Base-by-base conservation (phyloP, 2,888 invertebrate species). In the Lasioglossum marginatum region DNA sequence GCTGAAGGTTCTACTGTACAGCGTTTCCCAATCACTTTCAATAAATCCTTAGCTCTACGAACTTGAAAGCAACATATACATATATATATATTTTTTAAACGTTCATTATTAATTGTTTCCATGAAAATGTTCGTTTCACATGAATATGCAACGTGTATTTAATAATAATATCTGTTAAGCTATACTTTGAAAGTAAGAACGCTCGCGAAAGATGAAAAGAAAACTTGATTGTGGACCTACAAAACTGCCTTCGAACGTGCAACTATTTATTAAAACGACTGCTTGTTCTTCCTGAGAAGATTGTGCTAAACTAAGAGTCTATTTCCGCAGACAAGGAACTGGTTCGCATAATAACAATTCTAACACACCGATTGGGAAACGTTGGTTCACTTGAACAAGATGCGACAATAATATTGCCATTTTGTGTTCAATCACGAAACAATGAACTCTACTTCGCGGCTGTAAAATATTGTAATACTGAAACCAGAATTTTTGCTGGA, bases 1-100 rank as follows among this genome's bases (percentile, higher is more conserved):
- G 80, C 80, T 80, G 74, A 81, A 34, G 63, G n/a, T 75, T 79
- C 40, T 63, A 75, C 66, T 71, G 48, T 76, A 45, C 84, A 82
- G 78, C 84, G 84, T 84, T 84, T 84, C 84, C 84, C 84, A 84
- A 82, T 84, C 74, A 34, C 40, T 66, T 60, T 14, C 3, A 43
- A 63, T 31, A 63, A 63, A 63, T 63, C 31, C 31, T 63, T 19
- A 63, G 31, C 31, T 63, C 14, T 63, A 63, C 6, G 31, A 31
- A 63, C 48, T 16, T 31, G 31, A 63, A 63, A 31, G 12, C 31
- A 14, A 63, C 45, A 19, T 16, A 45, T 45, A 45, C 16, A 45
- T 45, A 45, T 45, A 45, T 16, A 8, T 48, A 48, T 31, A 31
- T 63, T 63, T 63, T 63, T 31, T 31, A 63, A 63, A 31, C 2